Conservation (phyloP, 1,140 invertebrate species). For the Diorhabda carinulata region DNA sequence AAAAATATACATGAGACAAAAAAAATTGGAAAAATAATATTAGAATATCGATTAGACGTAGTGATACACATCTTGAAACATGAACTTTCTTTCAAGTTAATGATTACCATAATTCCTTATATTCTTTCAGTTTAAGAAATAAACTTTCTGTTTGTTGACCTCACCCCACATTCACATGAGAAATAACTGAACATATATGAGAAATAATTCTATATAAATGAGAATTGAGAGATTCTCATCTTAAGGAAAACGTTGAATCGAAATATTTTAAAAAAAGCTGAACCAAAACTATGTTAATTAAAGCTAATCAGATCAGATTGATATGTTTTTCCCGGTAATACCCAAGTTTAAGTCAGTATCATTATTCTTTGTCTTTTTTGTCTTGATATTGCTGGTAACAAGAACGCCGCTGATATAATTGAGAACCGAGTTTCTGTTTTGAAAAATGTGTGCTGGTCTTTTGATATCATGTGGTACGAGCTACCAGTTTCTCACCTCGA, state of each 20-base stretch:
- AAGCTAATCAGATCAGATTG: constrained; percentile 33
- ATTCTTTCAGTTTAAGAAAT: no score
- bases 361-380: constrained; percentile 32
- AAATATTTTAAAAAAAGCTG: neutral
- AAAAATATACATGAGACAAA: no score
- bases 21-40: no score
- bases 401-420: constrained; percentile 19
- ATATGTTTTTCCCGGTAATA: constrained; percentile 32
- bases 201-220: no score
- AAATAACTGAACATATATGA: no score
- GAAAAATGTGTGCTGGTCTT: constrained; percentile 14
- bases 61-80: neutral
- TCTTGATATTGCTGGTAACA: constrained; percentile 16
- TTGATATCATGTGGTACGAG: constrained; percentile 8
- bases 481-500: constrained; percentile 2
- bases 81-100: no score
- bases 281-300: constrained; percentile 34
- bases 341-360: constrained; percentile 31
- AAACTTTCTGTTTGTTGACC: no score
- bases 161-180: no score
- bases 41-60: neutral
- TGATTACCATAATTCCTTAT: no score
- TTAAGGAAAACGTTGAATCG: no score
- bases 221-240: no score
- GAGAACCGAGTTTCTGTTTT: constrained; percentile 14